Evolutionary conservation across 2,888 invertebrate genomes (phyloP), one percentile per base, ranked within the genome.

Genomic region (Acrobasis repandana): DNA sequence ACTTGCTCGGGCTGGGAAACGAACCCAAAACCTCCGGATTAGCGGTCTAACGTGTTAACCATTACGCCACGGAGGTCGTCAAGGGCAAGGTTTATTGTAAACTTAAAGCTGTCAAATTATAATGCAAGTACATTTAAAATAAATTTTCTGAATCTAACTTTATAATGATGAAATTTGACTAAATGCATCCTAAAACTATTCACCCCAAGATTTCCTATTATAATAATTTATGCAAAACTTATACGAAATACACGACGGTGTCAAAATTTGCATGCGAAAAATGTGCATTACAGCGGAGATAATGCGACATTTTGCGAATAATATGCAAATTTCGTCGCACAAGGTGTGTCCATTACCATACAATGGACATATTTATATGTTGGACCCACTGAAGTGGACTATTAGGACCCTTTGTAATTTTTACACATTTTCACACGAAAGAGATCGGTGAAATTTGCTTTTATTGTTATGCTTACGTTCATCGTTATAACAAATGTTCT

Each of bases 271-370:
- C 67, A 69, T 64, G 61, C 67, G 62, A 70, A 69, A 76, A 72
- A 73, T 69, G 70, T 65, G 62, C 59, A 69, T 66, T 62, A 62
- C 64, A 61, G 56, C 49, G 61, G 63, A 63, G 66, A 73, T 68
- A 66, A 69, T 68, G 67, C 64, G 64, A 62, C 64, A 68, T 67
- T 59, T 63, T 62, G 64, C 58, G 68, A 69, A 76, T 69, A 69
- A 79, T 79, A 80, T 80, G 74, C 70, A 73, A 78, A 80, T 80
- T 71, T 61, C 57, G 61, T 3, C 62, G 61, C 49, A 63, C 58
- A 64, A 73, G 73, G 74, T 80, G 75, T 72, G 73, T 72, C 72
- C 73, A 77, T 80, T 81, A 73, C 67, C 63, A 69, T 68, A 77
- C 71, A 80, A 80, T 74, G 70, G 72, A 67, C 52, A 61, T 72